Conservation (phyloP, 92 coral and sea anemone species). For the Porites lobata region DNA sequence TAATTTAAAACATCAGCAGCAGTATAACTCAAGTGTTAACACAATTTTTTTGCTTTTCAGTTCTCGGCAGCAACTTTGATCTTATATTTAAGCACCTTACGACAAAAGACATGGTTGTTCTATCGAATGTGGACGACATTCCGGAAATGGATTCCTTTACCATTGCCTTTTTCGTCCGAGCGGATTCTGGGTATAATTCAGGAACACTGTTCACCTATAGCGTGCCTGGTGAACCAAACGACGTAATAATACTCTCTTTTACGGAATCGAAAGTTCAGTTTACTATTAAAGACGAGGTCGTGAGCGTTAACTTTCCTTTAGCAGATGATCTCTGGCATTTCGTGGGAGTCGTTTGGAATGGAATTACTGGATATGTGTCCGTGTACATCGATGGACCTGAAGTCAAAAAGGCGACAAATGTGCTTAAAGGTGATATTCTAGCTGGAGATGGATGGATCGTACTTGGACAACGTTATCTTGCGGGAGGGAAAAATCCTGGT, state of each 20-base stretch:
- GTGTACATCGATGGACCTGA: slow-evolving; percentile 55
- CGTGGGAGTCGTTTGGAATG: slow-evolving; percentile 71
- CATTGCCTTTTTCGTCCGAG: slow-evolving; percentile 63
- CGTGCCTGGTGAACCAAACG: slow-evolving; percentile 36
- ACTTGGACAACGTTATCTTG: slow-evolving; percentile 60
- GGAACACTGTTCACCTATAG: slow-evolving; percentile 68
- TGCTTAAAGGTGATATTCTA: slow-evolving; percentile 4
- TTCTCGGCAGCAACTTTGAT: slow-evolving; percentile 58
- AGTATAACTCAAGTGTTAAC: no score
- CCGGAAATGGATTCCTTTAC: slow-evolving; percentile 38
- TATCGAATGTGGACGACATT: slow-evolving; percentile 24
- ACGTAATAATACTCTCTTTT: slow-evolving; percentile 49
- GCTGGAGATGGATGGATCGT: slow-evolving; percentile 68
- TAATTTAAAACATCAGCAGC: no score
- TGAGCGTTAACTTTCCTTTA: slow-evolving; percentile 14
- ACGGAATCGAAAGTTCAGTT: slow-evolving; percentile 26
- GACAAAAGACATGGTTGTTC: slow-evolving; percentile 41
- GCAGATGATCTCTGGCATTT: slow-evolving; percentile 71
- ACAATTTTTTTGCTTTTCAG: slow-evolving; percentile 21
- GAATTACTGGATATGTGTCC: slow-evolving; percentile 1
- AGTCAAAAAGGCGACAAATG: background rate
- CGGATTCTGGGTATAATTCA: slow-evolving; percentile 37
- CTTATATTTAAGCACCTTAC: slow-evolving; percentile 41
- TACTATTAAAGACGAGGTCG: slow-evolving; percentile 39
- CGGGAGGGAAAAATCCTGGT: background rate